phyloP scores from a whole-genome alignment of 2,113 vertebrate genomes.

The Oenanthe melanoleuca region DNA sequence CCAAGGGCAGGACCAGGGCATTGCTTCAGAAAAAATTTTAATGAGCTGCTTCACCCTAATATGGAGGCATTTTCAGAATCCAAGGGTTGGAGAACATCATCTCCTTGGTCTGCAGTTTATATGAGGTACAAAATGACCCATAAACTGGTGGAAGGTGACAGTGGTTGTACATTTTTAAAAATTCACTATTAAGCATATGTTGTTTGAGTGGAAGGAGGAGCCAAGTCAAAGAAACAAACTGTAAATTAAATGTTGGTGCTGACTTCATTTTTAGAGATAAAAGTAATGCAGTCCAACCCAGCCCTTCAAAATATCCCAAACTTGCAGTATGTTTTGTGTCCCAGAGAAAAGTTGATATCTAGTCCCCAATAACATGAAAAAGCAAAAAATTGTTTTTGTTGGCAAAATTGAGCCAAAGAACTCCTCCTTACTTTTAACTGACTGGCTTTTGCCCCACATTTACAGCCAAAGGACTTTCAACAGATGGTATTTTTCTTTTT shows the following conservation, averaged over 20 bases:
- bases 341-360: not conserved
- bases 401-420: not conserved
- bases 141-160: not conserved
- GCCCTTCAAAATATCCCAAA: not conserved
- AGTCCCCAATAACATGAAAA: not conserved
- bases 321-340: accelerated
- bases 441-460: not conserved
- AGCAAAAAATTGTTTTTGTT: not conserved
- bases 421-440: not conserved
- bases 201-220: not conserved
- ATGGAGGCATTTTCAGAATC: not conserved
- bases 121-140: not conserved
- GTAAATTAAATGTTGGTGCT: not conserved
- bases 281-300: not conserved
- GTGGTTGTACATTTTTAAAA: not conserved
- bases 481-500: not conserved
- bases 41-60: not conserved
- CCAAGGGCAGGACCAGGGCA: not conserved
- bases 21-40: not conserved
- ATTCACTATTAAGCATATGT: not conserved
- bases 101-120: not conserved
- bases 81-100: not conserved
- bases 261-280: not conserved
- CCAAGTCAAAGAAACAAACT: not conserved
- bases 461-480: not conserved